phyloP scores from a whole-genome alignment of 1,140 invertebrate genomes.

The Leptonema lineaticorne region DNA sequence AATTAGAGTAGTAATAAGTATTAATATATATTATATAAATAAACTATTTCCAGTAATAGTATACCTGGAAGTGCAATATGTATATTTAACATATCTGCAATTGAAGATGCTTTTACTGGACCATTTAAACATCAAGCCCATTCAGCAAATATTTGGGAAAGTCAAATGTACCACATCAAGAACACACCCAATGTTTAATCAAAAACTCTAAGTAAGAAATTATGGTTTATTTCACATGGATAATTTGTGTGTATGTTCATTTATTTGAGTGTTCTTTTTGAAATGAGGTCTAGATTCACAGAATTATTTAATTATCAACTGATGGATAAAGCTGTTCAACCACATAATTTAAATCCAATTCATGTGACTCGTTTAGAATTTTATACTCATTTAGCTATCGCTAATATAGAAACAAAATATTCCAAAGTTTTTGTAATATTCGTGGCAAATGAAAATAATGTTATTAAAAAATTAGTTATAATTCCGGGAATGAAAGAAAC shows the following conservation, averaged over 20 bases:
- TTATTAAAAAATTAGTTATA: slow-evolving; percentile 80
- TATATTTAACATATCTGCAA: slow-evolving; percentile 82
- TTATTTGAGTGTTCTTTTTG: slow-evolving; percentile 42
- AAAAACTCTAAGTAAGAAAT: background rate
- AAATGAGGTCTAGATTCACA: slow-evolving; percentile 45
- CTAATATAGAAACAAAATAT: slow-evolving; percentile 69
- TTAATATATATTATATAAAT: no score
- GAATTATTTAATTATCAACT: slow-evolving; percentile 80
- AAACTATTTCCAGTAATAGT: slow-evolving; percentile 69
- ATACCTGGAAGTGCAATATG: slow-evolving; percentile 92
- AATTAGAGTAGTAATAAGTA: background rate
- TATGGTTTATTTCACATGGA: background rate
- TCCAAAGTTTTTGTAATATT: slow-evolving; percentile 71
- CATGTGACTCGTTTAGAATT: slow-evolving; percentile 70
- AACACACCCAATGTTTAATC: slow-evolving; percentile 11
- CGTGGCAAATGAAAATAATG: slow-evolving; percentile 71
- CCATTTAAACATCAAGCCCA: slow-evolving; percentile 83
- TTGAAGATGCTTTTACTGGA: slow-evolving; percentile 81
- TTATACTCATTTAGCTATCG: slow-evolving; percentile 78
- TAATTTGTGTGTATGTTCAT: background rate
- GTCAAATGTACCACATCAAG: slow-evolving; percentile 15
- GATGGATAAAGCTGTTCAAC: slow-evolving; percentile 83
- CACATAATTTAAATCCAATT: slow-evolving; percentile 67
- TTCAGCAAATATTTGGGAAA: slow-evolving; percentile 76
- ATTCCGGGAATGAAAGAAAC: slow-evolving; percentile 63